Evolutionary conservation across 2,888 invertebrate species (phyloP).

Genomic region (Hanleya hanleyi): DNA sequence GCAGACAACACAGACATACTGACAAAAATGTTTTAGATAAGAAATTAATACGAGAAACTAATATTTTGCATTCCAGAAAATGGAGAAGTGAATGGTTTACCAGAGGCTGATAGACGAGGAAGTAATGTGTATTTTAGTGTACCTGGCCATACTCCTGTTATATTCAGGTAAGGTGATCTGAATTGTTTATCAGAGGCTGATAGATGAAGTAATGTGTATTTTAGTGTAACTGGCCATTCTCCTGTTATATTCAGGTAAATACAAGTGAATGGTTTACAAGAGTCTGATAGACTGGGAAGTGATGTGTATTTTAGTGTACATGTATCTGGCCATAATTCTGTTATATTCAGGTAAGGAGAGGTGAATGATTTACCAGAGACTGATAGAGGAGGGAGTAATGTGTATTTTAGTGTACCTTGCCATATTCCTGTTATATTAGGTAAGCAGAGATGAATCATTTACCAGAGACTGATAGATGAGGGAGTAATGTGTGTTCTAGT

Average conservation of each 20-base stretch:
- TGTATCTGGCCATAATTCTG: constrained; percentile 95
- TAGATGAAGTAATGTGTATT: constrained; percentile 79
- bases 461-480: constrained; percentile 32
- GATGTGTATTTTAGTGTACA: constrained; percentile 89
- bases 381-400: constrained; percentile 73
- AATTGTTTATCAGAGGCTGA: constrained; percentile 24
- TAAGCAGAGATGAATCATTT: constrained; percentile 66
- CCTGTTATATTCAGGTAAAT: constrained; percentile 94
- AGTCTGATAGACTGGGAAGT: constrained; percentile 60
- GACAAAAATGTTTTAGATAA: no score
- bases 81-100: constrained; percentile 2
- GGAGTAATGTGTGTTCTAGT: constrained; percentile 83
- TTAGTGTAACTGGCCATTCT: constrained; percentile 94
- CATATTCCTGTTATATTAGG: constrained; percentile 98
- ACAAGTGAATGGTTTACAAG: constrained; percentile 5
- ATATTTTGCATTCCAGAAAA: constrained; percentile 17
- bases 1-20: no score
- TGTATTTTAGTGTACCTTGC: constrained; percentile 90
- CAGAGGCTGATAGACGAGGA: constrained; percentile 34
- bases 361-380: constrained; percentile 13
- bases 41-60: no score
- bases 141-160: constrained; percentile 96
- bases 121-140: constrained; percentile 87
- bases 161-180: constrained; percentile 82
- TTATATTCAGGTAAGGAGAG: constrained; percentile 88